Conservation (phyloP, 1,140 invertebrate species). For the Conus betulinus region DNA sequence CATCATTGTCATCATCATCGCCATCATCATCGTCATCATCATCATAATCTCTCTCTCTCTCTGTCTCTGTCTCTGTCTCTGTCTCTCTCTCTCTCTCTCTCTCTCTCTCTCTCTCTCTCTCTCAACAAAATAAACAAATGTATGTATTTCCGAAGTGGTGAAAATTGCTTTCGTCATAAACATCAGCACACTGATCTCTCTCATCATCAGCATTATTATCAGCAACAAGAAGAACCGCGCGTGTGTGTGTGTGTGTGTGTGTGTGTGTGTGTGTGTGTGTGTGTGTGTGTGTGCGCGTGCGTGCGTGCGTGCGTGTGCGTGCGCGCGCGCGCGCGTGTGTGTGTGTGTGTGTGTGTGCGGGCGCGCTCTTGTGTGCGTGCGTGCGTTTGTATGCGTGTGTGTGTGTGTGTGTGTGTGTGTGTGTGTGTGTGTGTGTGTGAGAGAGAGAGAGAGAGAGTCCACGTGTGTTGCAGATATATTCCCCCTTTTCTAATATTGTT, state of each 20-base stretch:
- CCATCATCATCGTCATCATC: not conserved
- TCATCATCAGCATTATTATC: no score
- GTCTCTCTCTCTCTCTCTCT: no score
- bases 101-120: no score
- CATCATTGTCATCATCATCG: not conserved
- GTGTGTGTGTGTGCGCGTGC: not conserved
- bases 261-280: not conserved
- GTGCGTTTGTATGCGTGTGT: not conserved
- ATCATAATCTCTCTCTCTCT: not conserved
- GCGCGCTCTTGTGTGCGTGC: not conserved
- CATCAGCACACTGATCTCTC: no score
- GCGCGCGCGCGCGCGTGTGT: not conserved
- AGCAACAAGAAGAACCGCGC: no score
- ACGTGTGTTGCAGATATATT: no score
- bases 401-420: not conserved
- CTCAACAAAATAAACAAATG: no score
- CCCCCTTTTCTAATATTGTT: no score
- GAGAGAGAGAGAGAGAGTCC: no score
- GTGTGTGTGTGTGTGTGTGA: not conserved
- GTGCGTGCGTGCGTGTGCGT: not conserved
- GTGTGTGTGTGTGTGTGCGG: not conserved
- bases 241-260: no score
- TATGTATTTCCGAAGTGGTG: no score
- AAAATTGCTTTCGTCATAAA: no score
- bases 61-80: not conserved